These are phyloP conservation scores for Ooceraea biroi DNA, from an alignment of 1,140 invertebrate species.

Conservation along the genomic window DNA sequence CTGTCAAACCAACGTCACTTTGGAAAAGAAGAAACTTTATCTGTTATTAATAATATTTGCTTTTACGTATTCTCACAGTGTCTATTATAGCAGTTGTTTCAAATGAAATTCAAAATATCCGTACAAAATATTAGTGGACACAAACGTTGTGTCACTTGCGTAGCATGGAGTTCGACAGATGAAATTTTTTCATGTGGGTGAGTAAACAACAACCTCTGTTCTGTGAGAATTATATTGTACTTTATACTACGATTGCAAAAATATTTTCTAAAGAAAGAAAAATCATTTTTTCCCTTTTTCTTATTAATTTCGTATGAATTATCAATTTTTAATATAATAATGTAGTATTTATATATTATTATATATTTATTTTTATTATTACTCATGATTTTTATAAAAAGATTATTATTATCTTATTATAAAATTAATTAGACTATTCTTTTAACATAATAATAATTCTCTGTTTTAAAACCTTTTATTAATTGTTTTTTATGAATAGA, in stretches of 20 bases:
- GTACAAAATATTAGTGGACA: constrained; percentile 90
- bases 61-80: too few species aligned
- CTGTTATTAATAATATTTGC: too few species aligned
- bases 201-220: constrained; percentile 52
- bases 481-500: not conserved
- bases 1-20: too few species aligned
- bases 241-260: too few species aligned
- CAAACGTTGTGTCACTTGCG: constrained; percentile 92
- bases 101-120: constrained; percentile 94
- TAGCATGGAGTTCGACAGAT: constrained; percentile 96
- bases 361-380: too few species aligned
- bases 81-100: constrained; percentile 28
- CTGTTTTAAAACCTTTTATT: not conserved
- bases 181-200: constrained; percentile 96
- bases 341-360: too few species aligned
- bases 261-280: not conserved
- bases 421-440: not conserved
- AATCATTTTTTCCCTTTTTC: too few species aligned
- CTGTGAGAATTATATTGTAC: not conserved
- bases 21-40: too few species aligned
- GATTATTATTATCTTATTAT: not conserved
- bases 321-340: too few species aligned
- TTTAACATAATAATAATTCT: not conserved
- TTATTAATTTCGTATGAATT: too few species aligned
- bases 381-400: too few species aligned